Percentiles rank a stretch among this genome's conserved stretches.
Evolutionary conservation across 2,888 invertebrate species (phyloP).

Genomic region (Drosophila crucigera): DNA sequence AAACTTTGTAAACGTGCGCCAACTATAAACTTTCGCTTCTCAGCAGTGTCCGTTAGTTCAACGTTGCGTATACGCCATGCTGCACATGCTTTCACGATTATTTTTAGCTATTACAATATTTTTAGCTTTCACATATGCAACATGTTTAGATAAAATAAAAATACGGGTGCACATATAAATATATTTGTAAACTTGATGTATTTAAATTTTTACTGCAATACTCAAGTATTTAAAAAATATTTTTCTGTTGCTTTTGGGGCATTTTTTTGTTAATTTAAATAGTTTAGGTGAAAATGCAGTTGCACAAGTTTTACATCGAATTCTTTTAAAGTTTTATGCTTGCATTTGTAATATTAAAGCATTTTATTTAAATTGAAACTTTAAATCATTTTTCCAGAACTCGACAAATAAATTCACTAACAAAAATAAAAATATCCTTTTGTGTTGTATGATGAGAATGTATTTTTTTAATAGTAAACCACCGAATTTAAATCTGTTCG

Average conservation of each 20-base stretch:
- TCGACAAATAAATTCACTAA: not conserved
- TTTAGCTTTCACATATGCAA: conserved; percentile 19
- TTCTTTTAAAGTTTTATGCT: not conserved
- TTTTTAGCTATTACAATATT: conserved; percentile 46
- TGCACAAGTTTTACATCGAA: not conserved
- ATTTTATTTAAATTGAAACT: not conserved
- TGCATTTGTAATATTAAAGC: not conserved
- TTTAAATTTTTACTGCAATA: not conserved
- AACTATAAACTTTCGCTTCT: conserved; percentile 78
- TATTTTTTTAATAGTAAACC: not conserved
- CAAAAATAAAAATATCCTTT: too few relatives aligned
- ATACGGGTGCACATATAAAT: not conserved
- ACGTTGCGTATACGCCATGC: conserved; percentile 70
- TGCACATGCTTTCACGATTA: conserved; percentile 59
- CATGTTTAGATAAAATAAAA: conserved; percentile 3
- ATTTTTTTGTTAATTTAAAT: not conserved
- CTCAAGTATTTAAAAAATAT: not conserved
- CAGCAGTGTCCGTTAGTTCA: conserved; percentile 45
- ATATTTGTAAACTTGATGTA: not conserved
- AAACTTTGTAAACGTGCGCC: conserved; percentile 77
- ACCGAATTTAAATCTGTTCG: not conserved
- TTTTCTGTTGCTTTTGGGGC: conserved; percentile 3
- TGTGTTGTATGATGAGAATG: not conserved
- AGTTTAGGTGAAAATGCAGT: not conserved
- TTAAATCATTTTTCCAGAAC: not conserved